phyloP scores from a whole-genome alignment of 2,113 vertebrate species.

The Acrocephalus arundinaceus region DNA sequence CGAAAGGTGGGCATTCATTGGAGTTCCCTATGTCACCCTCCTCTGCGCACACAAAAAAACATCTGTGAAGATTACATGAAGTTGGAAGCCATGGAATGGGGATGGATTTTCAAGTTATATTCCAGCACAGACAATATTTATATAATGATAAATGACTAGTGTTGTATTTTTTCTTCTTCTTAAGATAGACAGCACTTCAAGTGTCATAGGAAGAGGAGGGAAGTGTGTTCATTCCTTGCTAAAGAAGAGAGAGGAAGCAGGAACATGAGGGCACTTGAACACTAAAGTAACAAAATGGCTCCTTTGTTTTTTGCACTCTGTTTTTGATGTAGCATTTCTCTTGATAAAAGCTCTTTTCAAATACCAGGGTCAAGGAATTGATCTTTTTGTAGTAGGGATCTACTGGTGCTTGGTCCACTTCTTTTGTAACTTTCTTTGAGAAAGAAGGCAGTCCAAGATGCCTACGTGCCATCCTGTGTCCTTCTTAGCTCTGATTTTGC shows the following conservation, averaged over 20 bases:
- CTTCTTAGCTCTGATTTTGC: neutral
- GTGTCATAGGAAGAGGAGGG: neutral
- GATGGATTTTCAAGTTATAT: neutral
- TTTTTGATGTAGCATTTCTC: neutral
- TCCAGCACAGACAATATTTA: neutral
- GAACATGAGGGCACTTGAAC: neutral
- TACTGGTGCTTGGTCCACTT: neutral
- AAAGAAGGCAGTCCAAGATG: neutral
- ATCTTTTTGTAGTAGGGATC: neutral
- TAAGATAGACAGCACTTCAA: neutral
- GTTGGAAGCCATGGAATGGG: neutral
- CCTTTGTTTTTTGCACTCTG: neutral
- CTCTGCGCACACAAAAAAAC: conserved; percentile 89
- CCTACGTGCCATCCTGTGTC: neutral
- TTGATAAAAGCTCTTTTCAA: neutral
- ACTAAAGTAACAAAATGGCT: neutral
- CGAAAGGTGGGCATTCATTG: conserved; percentile 97
- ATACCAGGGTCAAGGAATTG: neutral
- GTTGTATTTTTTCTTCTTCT: neutral
- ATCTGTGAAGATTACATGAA: conserved; percentile 90
- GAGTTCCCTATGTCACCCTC: conserved; percentile 90
- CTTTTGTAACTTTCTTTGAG: neutral
- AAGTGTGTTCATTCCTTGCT: neutral
- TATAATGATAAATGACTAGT: neutral
- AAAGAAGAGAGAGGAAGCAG: neutral